Evolutionary conservation across 2,113 vertebrate genomes (phyloP).

Genomic region (Dolichotis patagonum): DNA sequence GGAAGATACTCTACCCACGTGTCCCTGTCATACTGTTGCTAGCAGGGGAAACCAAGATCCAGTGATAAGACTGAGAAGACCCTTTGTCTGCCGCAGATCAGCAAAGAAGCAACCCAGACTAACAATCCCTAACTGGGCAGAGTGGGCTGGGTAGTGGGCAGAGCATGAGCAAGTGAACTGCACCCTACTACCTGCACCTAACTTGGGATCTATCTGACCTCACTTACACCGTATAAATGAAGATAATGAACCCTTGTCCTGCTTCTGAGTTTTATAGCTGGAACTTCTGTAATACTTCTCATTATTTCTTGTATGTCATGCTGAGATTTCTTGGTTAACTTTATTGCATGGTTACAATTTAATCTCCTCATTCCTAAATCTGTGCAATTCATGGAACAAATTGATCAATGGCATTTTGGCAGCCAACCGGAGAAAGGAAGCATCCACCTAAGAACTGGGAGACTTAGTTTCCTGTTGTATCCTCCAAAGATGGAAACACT

Average conservation of each 20-base stretch:
- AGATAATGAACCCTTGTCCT: background rate
- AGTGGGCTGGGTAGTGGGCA: background rate
- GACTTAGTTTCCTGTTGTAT: background rate
- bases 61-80: background rate
- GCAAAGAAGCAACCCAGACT: background rate
- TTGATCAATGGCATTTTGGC: background rate
- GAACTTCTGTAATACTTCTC: background rate
- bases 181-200: too few species aligned
- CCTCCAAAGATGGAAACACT: background rate
- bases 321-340: background rate
- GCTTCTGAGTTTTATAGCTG: background rate
- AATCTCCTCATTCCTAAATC: background rate
- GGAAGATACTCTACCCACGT: background rate
- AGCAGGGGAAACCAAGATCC: background rate
- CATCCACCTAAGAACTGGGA: background rate
- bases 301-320: background rate
- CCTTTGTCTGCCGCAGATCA: background rate
- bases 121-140: background rate
- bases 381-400: background rate
- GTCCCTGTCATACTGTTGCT: background rate
- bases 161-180: too few species aligned
- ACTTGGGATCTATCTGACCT: background rate
- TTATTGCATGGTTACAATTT: background rate
- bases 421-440: background rate
- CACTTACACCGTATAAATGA: fast-evolving